A percentile compares a stretch with the other conserved stretches of the same genome.
These are phyloP conservation scores for Chesias legatella DNA, from an alignment of 2,888 invertebrate species.

Conservation along the genomic window DNA sequence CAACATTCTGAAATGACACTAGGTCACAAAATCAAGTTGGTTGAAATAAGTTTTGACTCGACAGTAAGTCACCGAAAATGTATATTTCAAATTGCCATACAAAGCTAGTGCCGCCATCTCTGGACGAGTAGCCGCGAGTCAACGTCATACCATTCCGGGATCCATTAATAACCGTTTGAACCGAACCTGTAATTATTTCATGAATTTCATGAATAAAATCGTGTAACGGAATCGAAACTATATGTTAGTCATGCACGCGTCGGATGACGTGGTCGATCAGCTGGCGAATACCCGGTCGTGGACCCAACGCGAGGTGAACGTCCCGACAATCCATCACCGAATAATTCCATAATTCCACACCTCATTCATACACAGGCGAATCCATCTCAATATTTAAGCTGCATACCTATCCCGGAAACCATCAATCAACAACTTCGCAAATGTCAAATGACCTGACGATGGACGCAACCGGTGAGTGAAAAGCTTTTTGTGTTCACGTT, in stretches of 20 bases:
- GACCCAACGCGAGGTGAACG: slow-evolving; percentile 64
- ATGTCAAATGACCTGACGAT: slow-evolving; percentile 7
- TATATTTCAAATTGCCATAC: no score
- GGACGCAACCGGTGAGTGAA: slow-evolving; percentile 38
- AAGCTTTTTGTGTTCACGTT: not conserved
- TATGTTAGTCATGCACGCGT: slow-evolving; percentile 47
- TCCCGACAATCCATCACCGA: slow-evolving; percentile 60
- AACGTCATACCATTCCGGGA: not conserved
- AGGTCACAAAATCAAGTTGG: no score
- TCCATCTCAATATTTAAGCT: slow-evolving; percentile 66
- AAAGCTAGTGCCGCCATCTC: slow-evolving; percentile 35
- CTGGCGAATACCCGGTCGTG: slow-evolving; percentile 72
- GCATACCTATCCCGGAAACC: slow-evolving; percentile 52
- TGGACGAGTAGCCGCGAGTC: slow-evolving; percentile 31
- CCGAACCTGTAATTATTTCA: slow-evolving; percentile 8
- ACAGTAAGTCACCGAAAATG: no score
- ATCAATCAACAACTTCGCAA: slow-evolving; percentile 31
- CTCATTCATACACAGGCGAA: slow-evolving; percentile 69
- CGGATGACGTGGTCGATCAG: slow-evolving; percentile 57
- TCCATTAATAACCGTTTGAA: slow-evolving; percentile 15
- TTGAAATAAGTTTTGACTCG: not conserved
- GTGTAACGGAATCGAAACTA: slow-evolving; percentile 41
- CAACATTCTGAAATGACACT: not conserved
- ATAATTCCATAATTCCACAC: slow-evolving; percentile 67
- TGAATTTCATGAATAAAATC: slow-evolving; percentile 20